These are phyloP conservation scores for Gobiocypris rarus DNA, from an alignment of 2,113 vertebrate species.

Conservation along the genomic window DNA sequence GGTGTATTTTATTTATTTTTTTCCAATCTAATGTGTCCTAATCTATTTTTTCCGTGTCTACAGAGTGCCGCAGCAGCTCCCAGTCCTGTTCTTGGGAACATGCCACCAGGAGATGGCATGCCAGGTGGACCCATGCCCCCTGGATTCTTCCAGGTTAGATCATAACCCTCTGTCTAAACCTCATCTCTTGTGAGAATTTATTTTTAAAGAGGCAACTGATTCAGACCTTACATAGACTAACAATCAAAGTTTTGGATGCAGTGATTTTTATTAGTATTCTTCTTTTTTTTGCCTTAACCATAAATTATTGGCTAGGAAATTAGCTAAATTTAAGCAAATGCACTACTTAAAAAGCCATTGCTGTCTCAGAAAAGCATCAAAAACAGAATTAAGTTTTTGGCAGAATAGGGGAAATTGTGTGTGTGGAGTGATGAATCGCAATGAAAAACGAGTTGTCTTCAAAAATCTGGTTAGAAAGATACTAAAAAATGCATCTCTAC, in stretches of 20 bases:
- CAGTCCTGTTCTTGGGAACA: conserved; percentile 80
- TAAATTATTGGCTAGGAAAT: too few species aligned
- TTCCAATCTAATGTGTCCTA: too few species aligned
- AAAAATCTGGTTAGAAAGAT: too few species aligned
- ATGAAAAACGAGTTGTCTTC: too few species aligned
- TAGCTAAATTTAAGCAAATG: too few species aligned
- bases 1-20: too few species aligned
- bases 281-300: neutral
- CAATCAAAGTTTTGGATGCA: neutral
- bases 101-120: conserved; percentile 79
- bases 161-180: neutral
- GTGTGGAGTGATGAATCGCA: too few species aligned
- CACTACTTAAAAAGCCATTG: too few species aligned
- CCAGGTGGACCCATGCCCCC: conserved; percentile 81
- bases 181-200: neutral
- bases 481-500: too few species aligned
- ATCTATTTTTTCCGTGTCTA: neutral
- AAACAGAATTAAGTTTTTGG: too few species aligned
- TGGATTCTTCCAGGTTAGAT: conserved; percentile 78
- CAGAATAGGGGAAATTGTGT: too few species aligned
- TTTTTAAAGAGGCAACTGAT: neutral
- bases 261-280: neutral
- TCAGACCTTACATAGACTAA: neutral
- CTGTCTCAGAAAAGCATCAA: too few species aligned
- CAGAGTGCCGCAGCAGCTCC: conserved; percentile 81